Base-by-base conservation (phyloP, 2,113 vertebrate species). In the Lucifuga dentata region DNA sequence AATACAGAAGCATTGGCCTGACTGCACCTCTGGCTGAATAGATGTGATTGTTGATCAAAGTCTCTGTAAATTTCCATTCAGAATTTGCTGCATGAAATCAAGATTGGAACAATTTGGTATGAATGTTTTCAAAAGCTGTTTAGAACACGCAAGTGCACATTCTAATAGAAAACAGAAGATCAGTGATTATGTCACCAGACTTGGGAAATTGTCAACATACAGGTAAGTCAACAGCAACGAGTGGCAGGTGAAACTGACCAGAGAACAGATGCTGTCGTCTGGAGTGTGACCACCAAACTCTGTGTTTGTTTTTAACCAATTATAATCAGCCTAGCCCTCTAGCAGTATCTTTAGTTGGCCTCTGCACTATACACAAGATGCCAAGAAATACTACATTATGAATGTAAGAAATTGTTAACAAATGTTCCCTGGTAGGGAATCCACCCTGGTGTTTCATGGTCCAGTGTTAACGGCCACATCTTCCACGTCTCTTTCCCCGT, bases 361-460 rank as follows among this genome's bases (percentile, higher is more conserved):
- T 62, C 48, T 44, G 32, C 58, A 20, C 33, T 44, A 11, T 11
- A 6, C 50, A 16, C 11, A 1, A 29, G 16, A 61, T 8, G 73
- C 81, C 84, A 80, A 86, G 69, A 73, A 85, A 81, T 71, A 81
- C 61, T 63, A 70, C 76, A 75, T 75, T 68, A 59, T 71, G 59
- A 58, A 62, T 77, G 50, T 67, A 65, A 79, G 65, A 85, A 85
- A 83, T 80, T 68, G 65, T 44, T 81, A 78, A 80, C 76, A 90
- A 85, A 87, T 83, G 83, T 69, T 82, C 51, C 69, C n/a, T 74
- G 29, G 40, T 41, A 2, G 45, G 5, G 68, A 72, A 50, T 45
- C 45, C 1, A 40, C 35, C 11, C 32, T 8, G 32, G 55, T 10
- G 48, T 69, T 45, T 40, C 1, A 51, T 13, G 63, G 39, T 59